Evolutionary conservation across 2,797 vertebrate genomes (phyloP), one percentile per base, ranked within the genome.

Genomic region (Anguilla megastoma): DNA sequence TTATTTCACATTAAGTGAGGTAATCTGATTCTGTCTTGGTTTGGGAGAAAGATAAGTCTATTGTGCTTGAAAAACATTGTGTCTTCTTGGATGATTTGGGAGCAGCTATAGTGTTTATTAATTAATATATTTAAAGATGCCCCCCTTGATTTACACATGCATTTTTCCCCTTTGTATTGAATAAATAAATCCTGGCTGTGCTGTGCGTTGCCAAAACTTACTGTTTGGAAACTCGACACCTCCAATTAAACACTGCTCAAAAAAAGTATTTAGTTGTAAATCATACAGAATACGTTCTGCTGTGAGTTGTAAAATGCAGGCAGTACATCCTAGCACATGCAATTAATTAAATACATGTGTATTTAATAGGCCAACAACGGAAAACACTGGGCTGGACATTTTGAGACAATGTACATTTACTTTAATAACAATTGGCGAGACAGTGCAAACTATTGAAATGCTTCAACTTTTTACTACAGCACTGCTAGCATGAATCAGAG

Each of bases 181-280:
- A 66, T 66, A 24, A 66, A 66, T 66, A 66, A 66, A 27, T 66
- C 63, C 63, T 27, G n/a, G 5, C 58, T 63, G 52, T 52, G 14
- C n/a, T 66, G 63, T 27, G 14, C 63, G 5, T 1, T 66, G n/a
- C 21, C 63, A 66, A 24, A 66, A 4, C 63, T 27, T 66, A 66
- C 63, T 5, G 21, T 66, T 66, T 66, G 63, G n/a, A 66, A 66
- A 66, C 24, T 66, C 30, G 27, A 71, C 66, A 71, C 8, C 66
- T 30, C 7, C 1, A 27, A 71, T 71, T 71, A 71, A 71, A 8
- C n/a, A 30, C 27, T 27, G 9, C 66, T 71, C 66, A 71, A 18
- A 71, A 71, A 71, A 71, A 18, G 66, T 71, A 71, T 71, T 71
- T 14, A 27, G 66, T 30, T 71, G n/a, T 71, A 71, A 71, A 71